Evolutionary conservation across 2,888 invertebrate species (phyloP).

Genomic region (Coenonympha arcania): DNA sequence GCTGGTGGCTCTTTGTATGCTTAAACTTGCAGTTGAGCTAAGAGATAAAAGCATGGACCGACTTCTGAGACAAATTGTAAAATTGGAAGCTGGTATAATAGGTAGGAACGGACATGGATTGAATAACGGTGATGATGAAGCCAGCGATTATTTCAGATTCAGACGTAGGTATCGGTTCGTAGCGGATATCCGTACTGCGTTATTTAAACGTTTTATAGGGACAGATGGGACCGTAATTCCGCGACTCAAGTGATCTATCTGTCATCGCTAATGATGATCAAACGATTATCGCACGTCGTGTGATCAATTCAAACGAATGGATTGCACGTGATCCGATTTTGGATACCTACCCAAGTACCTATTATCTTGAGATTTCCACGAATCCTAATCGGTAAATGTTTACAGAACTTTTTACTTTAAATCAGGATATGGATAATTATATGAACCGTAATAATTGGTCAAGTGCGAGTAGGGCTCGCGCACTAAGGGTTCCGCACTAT

Average conservation of each 20-base stretch:
- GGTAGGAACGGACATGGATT: no score
- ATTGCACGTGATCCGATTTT: conserved; percentile 39
- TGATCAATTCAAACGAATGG: conserved; percentile 30
- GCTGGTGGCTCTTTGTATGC: no score
- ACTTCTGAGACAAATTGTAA: no score
- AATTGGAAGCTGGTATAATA: no score
- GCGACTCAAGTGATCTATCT: conserved; percentile 50
- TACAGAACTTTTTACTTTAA: no score
- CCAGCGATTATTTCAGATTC: no score
- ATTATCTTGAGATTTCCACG: conserved; percentile 34
- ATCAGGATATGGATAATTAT: no score
- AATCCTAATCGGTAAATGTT: conserved; percentile 23
- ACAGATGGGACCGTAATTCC: conserved; percentile 49
- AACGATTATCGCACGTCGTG: conserved; percentile 52
- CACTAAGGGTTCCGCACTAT: no score
- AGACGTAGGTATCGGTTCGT: no score
- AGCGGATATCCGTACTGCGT: conserved; percentile 44
- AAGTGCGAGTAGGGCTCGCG: no score
- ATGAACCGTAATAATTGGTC: neutral
- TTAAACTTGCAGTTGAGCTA: no score
- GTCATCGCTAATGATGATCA: conserved; percentile 53
- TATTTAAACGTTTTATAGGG: conserved; percentile 49
- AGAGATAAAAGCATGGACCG: no score
- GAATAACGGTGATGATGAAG: neutral
- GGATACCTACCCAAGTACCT: conserved; percentile 27